These are phyloP conservation scores for Diuraphis noxia DNA, from an alignment of 1,140 invertebrate genomes.

Conservation along the genomic window DNA sequence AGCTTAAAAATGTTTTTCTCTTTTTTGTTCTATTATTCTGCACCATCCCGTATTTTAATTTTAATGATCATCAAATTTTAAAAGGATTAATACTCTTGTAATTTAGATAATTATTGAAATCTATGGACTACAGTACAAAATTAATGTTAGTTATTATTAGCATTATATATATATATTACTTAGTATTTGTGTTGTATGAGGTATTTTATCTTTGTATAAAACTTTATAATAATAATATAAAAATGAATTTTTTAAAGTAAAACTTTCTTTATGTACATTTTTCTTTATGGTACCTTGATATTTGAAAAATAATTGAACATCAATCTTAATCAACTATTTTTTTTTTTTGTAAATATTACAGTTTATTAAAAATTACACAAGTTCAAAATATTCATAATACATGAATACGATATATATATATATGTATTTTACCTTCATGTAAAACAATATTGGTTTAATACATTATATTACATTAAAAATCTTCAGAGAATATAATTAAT, in stretches of 20 bases:
- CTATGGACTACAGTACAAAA: background rate
- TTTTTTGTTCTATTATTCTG: background rate
- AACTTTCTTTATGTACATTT: background rate
- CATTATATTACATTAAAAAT: background rate
- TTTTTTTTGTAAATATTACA: background rate
- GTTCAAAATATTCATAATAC: background rate
- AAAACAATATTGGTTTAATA: background rate
- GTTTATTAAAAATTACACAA: background rate
- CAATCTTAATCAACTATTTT: background rate
- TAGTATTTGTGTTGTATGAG: background rate
- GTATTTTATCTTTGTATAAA: background rate
- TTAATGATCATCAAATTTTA: background rate
- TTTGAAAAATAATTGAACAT: background rate
- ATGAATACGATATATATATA: background rate
- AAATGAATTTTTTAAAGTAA: background rate
- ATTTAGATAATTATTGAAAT: background rate
- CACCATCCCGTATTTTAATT: background rate
- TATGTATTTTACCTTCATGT: background rate
- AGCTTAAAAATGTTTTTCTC: slow-evolving; percentile 6
- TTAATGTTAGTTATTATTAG: background rate
- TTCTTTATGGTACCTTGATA: background rate
- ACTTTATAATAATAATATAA: background rate
- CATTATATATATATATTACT: no score
- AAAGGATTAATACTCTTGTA: background rate
- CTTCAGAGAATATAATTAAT: no score